Conservation (phyloP, 2,888 invertebrate genomes). For the Pseudanteris insignis region DNA sequence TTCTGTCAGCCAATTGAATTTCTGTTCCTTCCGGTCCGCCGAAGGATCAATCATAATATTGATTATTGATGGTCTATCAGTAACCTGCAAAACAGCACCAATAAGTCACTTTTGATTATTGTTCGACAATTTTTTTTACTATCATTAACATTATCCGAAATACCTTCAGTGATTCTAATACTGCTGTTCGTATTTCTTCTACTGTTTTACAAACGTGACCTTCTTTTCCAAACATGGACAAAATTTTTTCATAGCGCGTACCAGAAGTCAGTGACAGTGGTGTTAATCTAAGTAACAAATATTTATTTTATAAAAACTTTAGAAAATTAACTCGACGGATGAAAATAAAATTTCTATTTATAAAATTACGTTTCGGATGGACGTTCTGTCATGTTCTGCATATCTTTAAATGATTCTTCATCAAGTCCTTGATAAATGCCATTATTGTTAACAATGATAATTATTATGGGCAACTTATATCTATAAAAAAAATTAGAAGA, state of each 20-base stretch:
- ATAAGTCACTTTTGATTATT: no score
- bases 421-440: conserved; percentile 93
- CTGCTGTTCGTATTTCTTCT: conserved; percentile 77
- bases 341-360: no score
- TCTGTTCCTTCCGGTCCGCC: conserved; percentile 90
- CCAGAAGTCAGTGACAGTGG: conserved; percentile 82
- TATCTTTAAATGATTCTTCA: conserved; percentile 76
- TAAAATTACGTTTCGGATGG: conserved; percentile 81
- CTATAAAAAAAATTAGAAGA: conserved; percentile 70
- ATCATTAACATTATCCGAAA: background rate
- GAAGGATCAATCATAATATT: conserved; percentile 90
- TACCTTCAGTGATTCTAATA: conserved; percentile 74
- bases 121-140: background rate
- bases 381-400: conserved; percentile 75
- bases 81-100: conserved; percentile 69
- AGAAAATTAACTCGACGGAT: no score
- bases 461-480: conserved; percentile 89
- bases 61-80: conserved; percentile 84
- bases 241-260: conserved; percentile 89
- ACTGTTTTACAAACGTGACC: conserved; percentile 84
- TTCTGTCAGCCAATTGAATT: conserved; percentile 91
- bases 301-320: background rate
- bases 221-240: conserved; percentile 83
- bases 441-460: conserved; percentile 94
- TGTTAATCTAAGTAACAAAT: conserved; percentile 83